Evolutionary conservation across 2,888 invertebrate species (phyloP), one percentile per base, ranked within the genome.

Genomic region (Alcis repandata): DNA sequence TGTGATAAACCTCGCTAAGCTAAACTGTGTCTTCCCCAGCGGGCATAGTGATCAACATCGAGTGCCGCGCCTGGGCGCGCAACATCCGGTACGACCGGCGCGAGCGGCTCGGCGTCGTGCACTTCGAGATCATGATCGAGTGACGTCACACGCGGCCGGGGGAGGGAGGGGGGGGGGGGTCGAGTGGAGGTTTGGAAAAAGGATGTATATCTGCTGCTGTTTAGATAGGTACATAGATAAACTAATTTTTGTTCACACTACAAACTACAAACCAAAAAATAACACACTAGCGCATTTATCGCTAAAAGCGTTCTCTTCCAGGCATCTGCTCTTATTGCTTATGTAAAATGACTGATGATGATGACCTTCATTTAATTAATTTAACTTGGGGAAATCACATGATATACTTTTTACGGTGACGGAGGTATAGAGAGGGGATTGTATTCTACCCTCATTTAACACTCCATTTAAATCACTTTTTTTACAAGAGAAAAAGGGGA

Each of bases 31-130:
- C 51, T 51, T 51, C n/a, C 19, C 8, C 89, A 95, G 95, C 93
- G 63, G 95, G 95, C 69, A 94, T 95, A 64, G 78, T 95, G 33
- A 95, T 95, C 73, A 97, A 96, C 78, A 94, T 98, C 22, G 97
- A 98, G 82, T 98, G 98, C 79, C 95, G 97, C 62, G 97, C 97
- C 19, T 98, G 98, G 98, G 98, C 98, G 15, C 95, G 95, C 80
- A 98, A 98, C 84, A 96, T 98, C 62, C 78, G 91, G 38, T 98
- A 98, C 87, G 89, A 90, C 70, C 93, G 95, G 33, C 90, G 93
- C 48, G 96, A 97, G 76, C 95, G 96, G 60, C 84, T 92, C 65
- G 95, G 95, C 0, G 90, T 95, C 9, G 95, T 95, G 1, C 94
- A 95, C 76, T 95, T 95, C 82, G 95, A 95, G 75, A 65, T 95